These are phyloP conservation scores for Yponomeuta evonymella DNA, from an alignment of 2,888 invertebrate species.

Conservation along the genomic window DNA sequence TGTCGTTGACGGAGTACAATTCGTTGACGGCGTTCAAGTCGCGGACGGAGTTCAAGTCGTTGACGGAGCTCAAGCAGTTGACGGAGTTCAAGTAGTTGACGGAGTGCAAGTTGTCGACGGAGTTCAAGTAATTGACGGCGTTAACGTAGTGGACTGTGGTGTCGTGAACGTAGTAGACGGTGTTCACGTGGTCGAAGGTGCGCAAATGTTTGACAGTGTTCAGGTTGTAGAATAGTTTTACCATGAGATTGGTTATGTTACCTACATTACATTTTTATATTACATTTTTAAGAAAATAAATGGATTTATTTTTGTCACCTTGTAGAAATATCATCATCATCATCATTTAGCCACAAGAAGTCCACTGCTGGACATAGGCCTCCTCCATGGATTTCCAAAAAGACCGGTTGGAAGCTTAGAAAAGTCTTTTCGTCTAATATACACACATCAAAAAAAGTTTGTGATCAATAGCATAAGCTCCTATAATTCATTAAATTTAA, in stretches of 20 bases:
- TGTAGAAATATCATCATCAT: too few relatives aligned
- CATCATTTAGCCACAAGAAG: too few relatives aligned
- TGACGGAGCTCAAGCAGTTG: constrained; percentile 26
- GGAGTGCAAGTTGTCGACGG: constrained; percentile 20
- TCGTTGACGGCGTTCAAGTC: constrained; percentile 18
- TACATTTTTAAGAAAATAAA: neutral
- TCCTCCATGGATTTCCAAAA: too few relatives aligned
- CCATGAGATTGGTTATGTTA: neutral
- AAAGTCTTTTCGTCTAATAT: too few relatives aligned
- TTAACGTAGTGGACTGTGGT: constrained; percentile 19
- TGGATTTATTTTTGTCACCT: neutral
- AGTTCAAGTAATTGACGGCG: constrained; percentile 18
- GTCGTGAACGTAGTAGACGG: constrained; percentile 22
- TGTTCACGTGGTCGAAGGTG: neutral
- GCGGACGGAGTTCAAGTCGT: constrained; percentile 17
- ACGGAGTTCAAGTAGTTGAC: constrained; percentile 14
- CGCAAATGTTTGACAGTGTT: constrained; percentile 20
- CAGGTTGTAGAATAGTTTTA: constrained; percentile 6
- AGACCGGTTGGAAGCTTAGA: too few relatives aligned
- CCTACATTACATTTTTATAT: neutral
- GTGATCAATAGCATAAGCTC: too few relatives aligned
- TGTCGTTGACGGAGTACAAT: constrained; percentile 20
- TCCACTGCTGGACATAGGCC: too few relatives aligned
- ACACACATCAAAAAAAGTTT: too few relatives aligned
- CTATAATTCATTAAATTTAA: too few relatives aligned